phyloP scores from a whole-genome alignment of 2,113 vertebrate species.

The Percopsis transmontana region DNA sequence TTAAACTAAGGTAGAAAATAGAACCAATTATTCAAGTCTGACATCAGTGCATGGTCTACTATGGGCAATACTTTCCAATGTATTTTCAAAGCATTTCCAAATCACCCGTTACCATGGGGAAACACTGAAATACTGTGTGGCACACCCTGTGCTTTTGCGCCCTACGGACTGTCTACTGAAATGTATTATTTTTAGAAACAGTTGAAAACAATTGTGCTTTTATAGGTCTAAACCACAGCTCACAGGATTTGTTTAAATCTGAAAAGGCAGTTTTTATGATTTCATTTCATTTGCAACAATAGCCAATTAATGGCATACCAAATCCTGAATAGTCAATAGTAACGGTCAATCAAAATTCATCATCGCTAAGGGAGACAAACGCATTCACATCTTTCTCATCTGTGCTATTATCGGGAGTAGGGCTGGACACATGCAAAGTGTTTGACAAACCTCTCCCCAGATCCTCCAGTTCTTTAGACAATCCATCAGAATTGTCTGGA shows the following conservation, averaged over 20 bases:
- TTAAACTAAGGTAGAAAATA: conserved; percentile 10
- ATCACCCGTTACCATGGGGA: neutral
- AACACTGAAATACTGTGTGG: neutral
- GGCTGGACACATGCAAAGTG: conserved; percentile 60
- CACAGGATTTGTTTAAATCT: conserved; percentile 19
- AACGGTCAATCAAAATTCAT: conserved; percentile 66
- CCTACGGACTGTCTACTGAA: neutral
- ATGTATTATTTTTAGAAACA: neutral
- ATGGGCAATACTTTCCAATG: neutral
- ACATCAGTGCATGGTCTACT: conserved; percentile 1
- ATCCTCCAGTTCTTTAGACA: conserved; percentile 61
- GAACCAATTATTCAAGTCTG: conserved; percentile 8
- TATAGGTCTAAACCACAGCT: neutral
- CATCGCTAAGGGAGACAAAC: conserved; percentile 56
- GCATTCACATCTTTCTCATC: conserved; percentile 29
- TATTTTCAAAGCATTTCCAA: neutral
- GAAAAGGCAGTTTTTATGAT: neutral
- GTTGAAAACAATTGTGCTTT: neutral
- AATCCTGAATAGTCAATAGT: conserved; percentile 23
- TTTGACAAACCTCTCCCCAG: conserved; percentile 64
- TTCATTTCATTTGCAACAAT: conserved; percentile 19
- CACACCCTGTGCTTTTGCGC: neutral
- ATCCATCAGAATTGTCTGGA: conserved; percentile 21
- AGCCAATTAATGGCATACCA: neutral
- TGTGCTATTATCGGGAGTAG: conserved; percentile 12